Evolutionary conservation across 2,888 invertebrate genomes (phyloP).

Genomic region (Hirudinaria manillensis): DNA sequence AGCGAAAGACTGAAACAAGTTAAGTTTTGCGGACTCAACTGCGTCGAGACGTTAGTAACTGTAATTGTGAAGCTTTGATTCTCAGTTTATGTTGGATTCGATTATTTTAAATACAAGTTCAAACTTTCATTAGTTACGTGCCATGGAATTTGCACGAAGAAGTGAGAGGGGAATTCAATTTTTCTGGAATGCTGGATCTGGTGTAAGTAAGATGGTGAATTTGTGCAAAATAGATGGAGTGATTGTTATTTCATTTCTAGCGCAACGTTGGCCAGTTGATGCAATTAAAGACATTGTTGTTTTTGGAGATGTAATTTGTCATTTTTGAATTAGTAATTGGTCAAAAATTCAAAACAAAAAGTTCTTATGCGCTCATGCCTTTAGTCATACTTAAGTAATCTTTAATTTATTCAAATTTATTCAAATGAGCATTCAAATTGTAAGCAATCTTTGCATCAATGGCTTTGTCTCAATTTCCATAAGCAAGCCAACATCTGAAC

Average conservation of each 20-base stretch:
- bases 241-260: neutral
- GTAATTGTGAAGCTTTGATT: neutral
- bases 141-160: slow-evolving; percentile 53
- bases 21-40: slow-evolving; percentile 74
- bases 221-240: neutral
- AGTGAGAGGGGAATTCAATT: slow-evolving; percentile 46
- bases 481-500: no score
- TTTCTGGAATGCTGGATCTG: slow-evolving; percentile 48
- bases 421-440: no score
- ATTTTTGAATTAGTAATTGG: no score
- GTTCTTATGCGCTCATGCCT: no score
- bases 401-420: no score
- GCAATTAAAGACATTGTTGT: no score
- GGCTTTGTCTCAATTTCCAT: no score
- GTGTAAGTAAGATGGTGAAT: slow-evolving; percentile 18
- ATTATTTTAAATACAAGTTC: neutral
- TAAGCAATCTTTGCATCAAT: no score
- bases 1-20: slow-evolving; percentile 57
- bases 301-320: no score
- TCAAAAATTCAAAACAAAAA: no score
- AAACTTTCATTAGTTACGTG: slow-evolving; percentile 45
- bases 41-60: slow-evolving; percentile 67
- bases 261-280: neutral
- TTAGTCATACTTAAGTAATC: no score
- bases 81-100: neutral